phyloP scores from a whole-genome alignment of 2,113 vertebrate genomes.

The Diadophis punctatus region DNA sequence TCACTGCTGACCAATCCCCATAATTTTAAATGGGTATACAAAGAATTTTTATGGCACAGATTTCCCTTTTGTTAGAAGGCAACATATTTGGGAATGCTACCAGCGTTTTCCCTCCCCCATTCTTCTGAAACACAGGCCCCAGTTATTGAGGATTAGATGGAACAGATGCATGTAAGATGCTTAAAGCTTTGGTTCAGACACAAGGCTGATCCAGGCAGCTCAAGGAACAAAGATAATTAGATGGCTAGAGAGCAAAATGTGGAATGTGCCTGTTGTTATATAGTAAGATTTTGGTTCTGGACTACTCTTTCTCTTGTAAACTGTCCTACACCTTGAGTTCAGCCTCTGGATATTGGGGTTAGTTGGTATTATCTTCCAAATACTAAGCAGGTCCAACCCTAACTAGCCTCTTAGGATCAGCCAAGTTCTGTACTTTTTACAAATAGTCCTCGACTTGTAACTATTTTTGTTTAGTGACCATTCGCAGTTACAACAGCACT shows the following conservation, averaged over 20 bases:
- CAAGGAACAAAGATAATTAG: conserved; percentile 64
- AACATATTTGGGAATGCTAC: conserved; percentile 35
- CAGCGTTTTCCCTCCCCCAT: background rate
- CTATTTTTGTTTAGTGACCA: background rate
- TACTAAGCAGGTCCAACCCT: background rate
- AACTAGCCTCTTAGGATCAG: background rate
- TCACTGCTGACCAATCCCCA: background rate
- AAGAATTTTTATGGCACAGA: background rate
- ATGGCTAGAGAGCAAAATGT: conserved; percentile 29
- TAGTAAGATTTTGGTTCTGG: conserved; percentile 2
- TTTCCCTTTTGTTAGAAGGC: conserved; percentile 32
- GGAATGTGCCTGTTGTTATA: conserved; percentile 44
- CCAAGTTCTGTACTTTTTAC: background rate
- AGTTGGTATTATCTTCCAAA: background rate
- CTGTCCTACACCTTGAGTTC: conserved; percentile 3
- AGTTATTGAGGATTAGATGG: conserved; percentile 64
- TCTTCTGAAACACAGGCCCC: conserved; percentile 48
- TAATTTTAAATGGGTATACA: background rate
- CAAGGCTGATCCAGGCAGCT: conserved; percentile 64
- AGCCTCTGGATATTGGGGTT: background rate
- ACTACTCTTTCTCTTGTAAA: background rate
- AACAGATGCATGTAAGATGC: conserved; percentile 70
- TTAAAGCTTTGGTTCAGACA: conserved; percentile 65
- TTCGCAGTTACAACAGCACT: background rate
- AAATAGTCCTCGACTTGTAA: background rate